These are phyloP conservation scores for Hyperopisus bebe DNA, from an alignment of 2,113 vertebrate genomes.

Conservation along the genomic window DNA sequence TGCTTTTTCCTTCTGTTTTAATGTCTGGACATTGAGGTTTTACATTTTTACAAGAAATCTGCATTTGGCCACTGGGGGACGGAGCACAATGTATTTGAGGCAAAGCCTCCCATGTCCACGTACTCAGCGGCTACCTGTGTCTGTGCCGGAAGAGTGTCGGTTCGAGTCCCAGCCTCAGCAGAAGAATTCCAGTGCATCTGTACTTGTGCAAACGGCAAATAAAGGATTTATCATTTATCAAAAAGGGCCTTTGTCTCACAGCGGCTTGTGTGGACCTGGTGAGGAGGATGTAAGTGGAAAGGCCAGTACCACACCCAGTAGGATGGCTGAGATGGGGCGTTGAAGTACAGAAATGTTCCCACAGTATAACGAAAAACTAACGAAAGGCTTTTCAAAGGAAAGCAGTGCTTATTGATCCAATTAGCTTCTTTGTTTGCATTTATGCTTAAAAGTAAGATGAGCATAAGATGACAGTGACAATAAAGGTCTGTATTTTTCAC, in stretches of 20 bases:
- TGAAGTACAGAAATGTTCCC: neutral
- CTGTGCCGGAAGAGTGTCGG: neutral
- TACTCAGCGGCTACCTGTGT: neutral
- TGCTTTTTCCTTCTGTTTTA: neutral
- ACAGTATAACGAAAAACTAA: neutral
- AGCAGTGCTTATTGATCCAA: neutral
- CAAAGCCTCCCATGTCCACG: neutral
- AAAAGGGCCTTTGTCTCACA: neutral
- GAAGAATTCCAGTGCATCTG: neutral
- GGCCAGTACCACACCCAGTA: neutral
- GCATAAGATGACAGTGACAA: neutral
- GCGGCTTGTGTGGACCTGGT: neutral
- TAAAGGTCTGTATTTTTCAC: neutral
- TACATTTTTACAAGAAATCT: neutral
- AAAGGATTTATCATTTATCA: neutral
- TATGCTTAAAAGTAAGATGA: neutral
- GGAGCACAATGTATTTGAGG: neutral
- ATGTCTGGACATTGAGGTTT: neutral
- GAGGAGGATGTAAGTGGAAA: neutral
- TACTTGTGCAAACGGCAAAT: neutral
- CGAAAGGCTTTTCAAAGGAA: neutral
- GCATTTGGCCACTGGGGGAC: neutral
- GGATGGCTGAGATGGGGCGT: neutral
- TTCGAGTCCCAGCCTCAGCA: neutral
- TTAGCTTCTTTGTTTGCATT: neutral